These are phyloP conservation scores for Dryobota labecula DNA, from an alignment of 2,888 invertebrate species.

Conservation along the genomic window DNA sequence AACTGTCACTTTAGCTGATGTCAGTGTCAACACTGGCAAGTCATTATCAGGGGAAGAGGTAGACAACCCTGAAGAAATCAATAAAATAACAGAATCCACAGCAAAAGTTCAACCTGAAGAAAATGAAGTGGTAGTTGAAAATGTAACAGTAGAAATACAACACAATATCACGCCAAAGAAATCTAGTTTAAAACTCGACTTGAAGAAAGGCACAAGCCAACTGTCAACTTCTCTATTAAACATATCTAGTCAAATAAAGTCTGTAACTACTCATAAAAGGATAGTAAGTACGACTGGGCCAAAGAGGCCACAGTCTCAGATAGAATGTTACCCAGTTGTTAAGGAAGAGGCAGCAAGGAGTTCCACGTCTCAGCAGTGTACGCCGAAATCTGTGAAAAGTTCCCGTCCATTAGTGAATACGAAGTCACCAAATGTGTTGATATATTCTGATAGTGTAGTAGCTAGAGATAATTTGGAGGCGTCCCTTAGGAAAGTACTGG, in stretches of 20 bases:
- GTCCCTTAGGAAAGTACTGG: slow-evolving; percentile 92
- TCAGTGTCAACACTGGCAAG: slow-evolving; percentile 85
- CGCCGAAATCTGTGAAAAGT: slow-evolving; percentile 84
- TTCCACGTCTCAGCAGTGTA: slow-evolving; percentile 77
- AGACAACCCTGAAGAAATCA: slow-evolving; percentile 67
- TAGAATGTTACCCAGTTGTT: slow-evolving; percentile 76
- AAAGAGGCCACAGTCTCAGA: slow-evolving; percentile 80
- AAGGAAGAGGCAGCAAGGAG: slow-evolving; percentile 76
- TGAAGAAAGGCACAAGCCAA: slow-evolving; percentile 86
- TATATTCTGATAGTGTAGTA: slow-evolving; percentile 94
- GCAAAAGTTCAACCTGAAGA: slow-evolving; percentile 70
- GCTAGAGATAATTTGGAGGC: slow-evolving; percentile 94
- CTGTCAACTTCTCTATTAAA: slow-evolving; percentile 85
- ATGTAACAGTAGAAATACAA: slow-evolving; percentile 88
- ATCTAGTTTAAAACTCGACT: slow-evolving; percentile 85
- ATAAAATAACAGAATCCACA: slow-evolving; percentile 55
- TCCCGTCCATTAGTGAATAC: slow-evolving; percentile 90
- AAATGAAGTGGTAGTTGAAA: slow-evolving; percentile 83
- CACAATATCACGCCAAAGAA: slow-evolving; percentile 88
- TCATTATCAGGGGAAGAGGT: slow-evolving; percentile 81
- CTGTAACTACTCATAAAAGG: slow-evolving; percentile 87
- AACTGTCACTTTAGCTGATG: slow-evolving; percentile 83
- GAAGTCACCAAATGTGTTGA: slow-evolving; percentile 95
- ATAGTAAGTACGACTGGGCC: slow-evolving; percentile 86
- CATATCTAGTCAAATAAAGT: slow-evolving; percentile 89